Evolutionary conservation across 2,797 vertebrate genomes (phyloP).

Genomic region (Cyprinodon diabolis): DNA sequence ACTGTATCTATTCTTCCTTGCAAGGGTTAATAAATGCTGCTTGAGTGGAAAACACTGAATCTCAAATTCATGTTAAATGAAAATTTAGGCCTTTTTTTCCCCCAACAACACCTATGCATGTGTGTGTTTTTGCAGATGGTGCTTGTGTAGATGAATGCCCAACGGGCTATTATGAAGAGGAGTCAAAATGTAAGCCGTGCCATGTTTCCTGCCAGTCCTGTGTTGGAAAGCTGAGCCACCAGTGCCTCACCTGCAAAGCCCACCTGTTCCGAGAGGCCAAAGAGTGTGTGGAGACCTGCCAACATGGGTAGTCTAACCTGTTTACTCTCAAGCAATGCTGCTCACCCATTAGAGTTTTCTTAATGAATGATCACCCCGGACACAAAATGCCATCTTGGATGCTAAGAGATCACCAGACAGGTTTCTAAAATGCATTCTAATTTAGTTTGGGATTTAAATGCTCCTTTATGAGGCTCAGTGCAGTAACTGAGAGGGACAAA

Average conservation of each 20-base stretch:
- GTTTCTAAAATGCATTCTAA: slow-evolving; percentile 38
- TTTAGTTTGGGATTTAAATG: slow-evolving; percentile 67
- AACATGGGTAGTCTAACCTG: slow-evolving; percentile 68
- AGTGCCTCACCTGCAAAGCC: slow-evolving; percentile 85
- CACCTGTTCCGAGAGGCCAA: slow-evolving; percentile 84
- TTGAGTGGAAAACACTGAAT: too few species aligned
- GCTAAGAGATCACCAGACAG: slow-evolving; percentile 20
- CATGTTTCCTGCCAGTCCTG: slow-evolving; percentile 86
- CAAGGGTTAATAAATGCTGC: too few species aligned
- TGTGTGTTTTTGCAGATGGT: slow-evolving; percentile 79
- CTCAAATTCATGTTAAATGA: too few species aligned
- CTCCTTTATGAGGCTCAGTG: slow-evolving; percentile 36
- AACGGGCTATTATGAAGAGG: slow-evolving; percentile 79
- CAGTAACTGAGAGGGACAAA: slow-evolving; percentile 63
- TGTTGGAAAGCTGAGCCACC: slow-evolving; percentile 81
- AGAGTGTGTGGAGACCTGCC: slow-evolving; percentile 85
- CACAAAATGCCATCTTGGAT: slow-evolving; percentile 33
- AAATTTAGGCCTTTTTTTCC: too few species aligned
- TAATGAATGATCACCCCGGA: slow-evolving; percentile 45
- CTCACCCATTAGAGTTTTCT: slow-evolving; percentile 40
- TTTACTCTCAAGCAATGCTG: slow-evolving; percentile 19
- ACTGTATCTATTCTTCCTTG: too few species aligned
- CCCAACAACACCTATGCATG: slow-evolving; percentile 1
- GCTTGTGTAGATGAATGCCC: slow-evolving; percentile 87
- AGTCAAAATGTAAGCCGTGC: slow-evolving; percentile 81